Conservation (phyloP, 2,888 invertebrate genomes). For the Helleia helle region DNA sequence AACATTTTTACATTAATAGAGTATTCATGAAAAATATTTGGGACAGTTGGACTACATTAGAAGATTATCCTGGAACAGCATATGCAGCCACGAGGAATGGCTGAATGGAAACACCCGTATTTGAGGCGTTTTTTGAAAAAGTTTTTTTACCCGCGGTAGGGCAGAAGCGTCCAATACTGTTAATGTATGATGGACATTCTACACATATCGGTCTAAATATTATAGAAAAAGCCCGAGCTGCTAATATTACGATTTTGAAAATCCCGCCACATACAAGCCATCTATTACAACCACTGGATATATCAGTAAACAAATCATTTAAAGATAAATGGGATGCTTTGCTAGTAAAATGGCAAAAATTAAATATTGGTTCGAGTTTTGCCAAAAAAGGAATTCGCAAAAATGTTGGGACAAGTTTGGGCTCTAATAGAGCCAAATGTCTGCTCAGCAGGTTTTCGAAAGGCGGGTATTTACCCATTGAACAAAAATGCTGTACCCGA, state of each 20-base stretch:
- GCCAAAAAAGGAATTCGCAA: conserved; percentile 23
- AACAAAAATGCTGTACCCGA: conserved; percentile 18
- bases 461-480: conserved; percentile 26
- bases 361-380: conserved; percentile 17
- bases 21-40: conserved; percentile 26
- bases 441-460: conserved; percentile 24
- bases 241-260: conserved; percentile 21
- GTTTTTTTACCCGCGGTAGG: conserved; percentile 17
- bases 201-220: no score
- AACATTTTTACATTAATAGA: no score
- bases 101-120: conserved; percentile 32
- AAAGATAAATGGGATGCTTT: conserved; percentile 23
- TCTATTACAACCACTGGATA: conserved; percentile 24
- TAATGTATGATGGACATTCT: no score
- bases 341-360: conserved; percentile 24
- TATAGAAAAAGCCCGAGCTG: no score
- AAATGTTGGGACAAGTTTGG: conserved; percentile 23
- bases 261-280: conserved; percentile 22
- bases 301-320: conserved; percentile 24
- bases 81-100: conserved; percentile 29
- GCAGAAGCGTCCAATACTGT: conserved; percentile 17
- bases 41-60: conserved; percentile 26
- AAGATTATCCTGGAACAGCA: conserved; percentile 21
- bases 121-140: conserved; percentile 24
- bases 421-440: conserved; percentile 17